Percentiles rank a stretch among this genome's conserved stretches.
Evolutionary conservation across 2,113 vertebrate species (phyloP).

Genomic region (Lepus europaeus): DNA sequence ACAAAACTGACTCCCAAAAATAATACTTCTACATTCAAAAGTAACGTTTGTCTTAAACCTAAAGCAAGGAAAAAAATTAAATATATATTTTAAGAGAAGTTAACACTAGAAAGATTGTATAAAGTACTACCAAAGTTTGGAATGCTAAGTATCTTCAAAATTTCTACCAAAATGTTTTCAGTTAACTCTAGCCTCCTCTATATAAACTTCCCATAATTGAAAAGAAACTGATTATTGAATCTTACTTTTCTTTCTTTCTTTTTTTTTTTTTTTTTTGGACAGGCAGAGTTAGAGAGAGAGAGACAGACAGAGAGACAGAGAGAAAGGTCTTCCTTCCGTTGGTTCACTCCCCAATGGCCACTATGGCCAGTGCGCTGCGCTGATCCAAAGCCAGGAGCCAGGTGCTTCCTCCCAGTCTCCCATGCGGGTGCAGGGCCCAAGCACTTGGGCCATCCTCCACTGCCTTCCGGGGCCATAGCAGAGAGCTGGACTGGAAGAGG

Average conservation of each 20-base stretch:
- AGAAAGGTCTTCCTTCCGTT: too few relatives aligned
- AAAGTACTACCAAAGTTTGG: neutral
- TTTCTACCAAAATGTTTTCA: constrained; percentile 38
- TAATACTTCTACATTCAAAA: constrained; percentile 32
- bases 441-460: too few relatives aligned
- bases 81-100: constrained; percentile 16
- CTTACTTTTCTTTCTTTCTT: neutral
- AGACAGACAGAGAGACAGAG: too few relatives aligned
- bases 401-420: too few relatives aligned
- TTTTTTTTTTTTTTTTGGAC: too few relatives aligned
- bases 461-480: too few relatives aligned
- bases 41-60: neutral
- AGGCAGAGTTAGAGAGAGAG: too few relatives aligned
- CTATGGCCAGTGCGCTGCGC: too few relatives aligned
- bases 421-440: too few relatives aligned
- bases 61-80: constrained; percentile 27
- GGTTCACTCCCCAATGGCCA: too few relatives aligned
- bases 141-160: constrained; percentile 50
- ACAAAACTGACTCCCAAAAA: neutral
- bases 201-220: constrained; percentile 1
- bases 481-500: too few relatives aligned
- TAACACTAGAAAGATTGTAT: constrained; percentile 16
- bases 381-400: too few relatives aligned
- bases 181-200: neutral
- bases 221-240: constrained; percentile 53